phyloP scores from a whole-genome alignment of 2,797 vertebrate genomes.

The Oreonectes daqikongensis region DNA sequence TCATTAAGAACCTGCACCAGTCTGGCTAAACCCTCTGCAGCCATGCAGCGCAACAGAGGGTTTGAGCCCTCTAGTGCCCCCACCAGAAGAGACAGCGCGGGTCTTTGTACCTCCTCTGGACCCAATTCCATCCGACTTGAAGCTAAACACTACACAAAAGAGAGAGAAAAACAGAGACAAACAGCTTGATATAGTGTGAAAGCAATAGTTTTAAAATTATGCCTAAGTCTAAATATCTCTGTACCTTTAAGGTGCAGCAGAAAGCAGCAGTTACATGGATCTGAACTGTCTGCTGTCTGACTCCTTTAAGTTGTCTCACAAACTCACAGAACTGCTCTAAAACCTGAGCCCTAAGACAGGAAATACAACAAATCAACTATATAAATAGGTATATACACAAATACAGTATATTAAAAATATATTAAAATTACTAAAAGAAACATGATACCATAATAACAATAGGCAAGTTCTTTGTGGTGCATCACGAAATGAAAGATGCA shows the following conservation, averaged over 20 bases:
- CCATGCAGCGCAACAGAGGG: conserved; percentile 84
- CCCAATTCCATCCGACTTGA: conserved; percentile 74
- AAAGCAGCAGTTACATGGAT: conserved; percentile 83
- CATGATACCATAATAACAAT: neutral
- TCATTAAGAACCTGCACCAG: conserved; percentile 85
- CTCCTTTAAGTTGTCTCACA: conserved; percentile 86
- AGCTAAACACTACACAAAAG: conserved; percentile 76
- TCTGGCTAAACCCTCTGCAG: conserved; percentile 86
- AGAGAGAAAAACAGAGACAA: neutral
- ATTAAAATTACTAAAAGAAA: neutral
- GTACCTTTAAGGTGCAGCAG: conserved; percentile 88
- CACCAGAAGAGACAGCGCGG: conserved; percentile 77
- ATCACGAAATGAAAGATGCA: conserved; percentile 18
- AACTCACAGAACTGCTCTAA: conserved; percentile 85
- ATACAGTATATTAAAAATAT: no score
- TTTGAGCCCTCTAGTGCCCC: conserved; percentile 85
- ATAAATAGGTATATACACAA: no score
- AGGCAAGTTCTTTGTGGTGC: neutral
- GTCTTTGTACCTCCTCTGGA: conserved; percentile 81
- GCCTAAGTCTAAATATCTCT: neutral
- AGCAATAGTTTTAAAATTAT: neutral
- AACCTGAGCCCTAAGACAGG: conserved; percentile 75
- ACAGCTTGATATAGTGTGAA: neutral
- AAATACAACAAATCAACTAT: neutral
- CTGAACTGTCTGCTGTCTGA: conserved; percentile 83